Base-by-base conservation (phyloP, 2,113 vertebrate species). In the Pteropus alecto region DNA sequence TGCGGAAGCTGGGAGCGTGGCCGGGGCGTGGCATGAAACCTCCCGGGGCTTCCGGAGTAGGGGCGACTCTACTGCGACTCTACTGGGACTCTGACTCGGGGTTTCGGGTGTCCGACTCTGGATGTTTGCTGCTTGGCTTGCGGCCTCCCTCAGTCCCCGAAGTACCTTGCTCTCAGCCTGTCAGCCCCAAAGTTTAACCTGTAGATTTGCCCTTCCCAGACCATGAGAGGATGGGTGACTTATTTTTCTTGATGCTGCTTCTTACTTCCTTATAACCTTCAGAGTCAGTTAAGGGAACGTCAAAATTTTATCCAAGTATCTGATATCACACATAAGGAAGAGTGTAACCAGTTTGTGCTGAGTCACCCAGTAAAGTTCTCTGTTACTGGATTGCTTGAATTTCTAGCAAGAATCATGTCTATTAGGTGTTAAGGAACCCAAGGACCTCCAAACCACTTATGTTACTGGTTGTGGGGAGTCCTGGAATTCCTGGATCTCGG, bases 1-100 rank as follows among this genome's bases (percentile, higher is more conserved):
- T 0, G 18, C 10, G 0, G 8, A 6, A 4, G 0, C 24, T 1
- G 2, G 4, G 0, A 0, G 0, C 0, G 1, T 0, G 15, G 12
- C 15, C 0, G 43, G 0, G 51, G 15, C 51, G 51, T 51, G 51
- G n/a, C n/a, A 51, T 51, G 51, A 16, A 51, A 16, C 51, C 51
- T 51, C 15, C 51, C 14, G 51, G 51, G 15, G 51, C 51, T 51
- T 51, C 51, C 51, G 3, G 15, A 51, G 51, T 51, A 51, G 38
- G 2, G 2, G 0, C 0, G 3, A 0, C 1, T 1, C 0, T 2
- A 1, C 9, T 0, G 18, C 0, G 2, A 2, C 7, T 1, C 0
- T 2, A 1, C 9, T 0, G 22, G 0, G 2, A 2, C 7, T 8
- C 0, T 0, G 8, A 58, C 9, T 21, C 5, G 0, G 4, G 10